Percentiles rank a stretch among this genome's conserved stretches.
phyloP scores from a whole-genome alignment of 1,140 invertebrate species.

The Belonocnema kinseyi region DNA sequence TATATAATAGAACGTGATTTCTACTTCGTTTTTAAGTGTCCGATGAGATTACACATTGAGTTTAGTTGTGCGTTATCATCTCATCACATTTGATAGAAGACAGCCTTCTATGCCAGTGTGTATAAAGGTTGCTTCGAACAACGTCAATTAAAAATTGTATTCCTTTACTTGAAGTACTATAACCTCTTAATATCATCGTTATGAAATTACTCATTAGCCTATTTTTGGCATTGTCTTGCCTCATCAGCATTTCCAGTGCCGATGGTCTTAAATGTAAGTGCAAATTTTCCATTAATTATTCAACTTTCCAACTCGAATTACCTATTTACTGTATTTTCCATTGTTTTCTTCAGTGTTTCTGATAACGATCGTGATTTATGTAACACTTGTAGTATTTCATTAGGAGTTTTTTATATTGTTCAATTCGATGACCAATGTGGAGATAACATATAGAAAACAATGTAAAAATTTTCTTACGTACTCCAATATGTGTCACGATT shows the following conservation, averaged over 20 bases:
- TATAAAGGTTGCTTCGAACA: constrained; percentile 83
- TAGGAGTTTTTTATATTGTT: background rate
- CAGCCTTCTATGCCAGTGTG: constrained; percentile 91
- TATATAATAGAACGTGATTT: constrained; percentile 27
- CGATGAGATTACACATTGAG: constrained; percentile 57
- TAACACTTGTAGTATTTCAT: constrained; percentile 1
- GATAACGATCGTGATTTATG: background rate
- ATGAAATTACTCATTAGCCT: constrained; percentile 57
- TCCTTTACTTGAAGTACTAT: background rate
- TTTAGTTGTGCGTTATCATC: constrained; percentile 59
- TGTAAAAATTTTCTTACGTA: too few species aligned
- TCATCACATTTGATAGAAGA: constrained; percentile 43
- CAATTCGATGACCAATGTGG: constrained; percentile 34
- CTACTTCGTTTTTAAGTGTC: constrained; percentile 55
- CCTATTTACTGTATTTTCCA: constrained; percentile 38
- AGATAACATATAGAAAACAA: background rate
- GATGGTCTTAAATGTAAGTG: constrained; percentile 68
- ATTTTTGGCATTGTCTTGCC: constrained; percentile 47
- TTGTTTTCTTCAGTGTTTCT: constrained; percentile 31
- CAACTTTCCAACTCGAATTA: background rate
- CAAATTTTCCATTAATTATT: constrained; percentile 1
- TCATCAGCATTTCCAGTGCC: constrained; percentile 45
- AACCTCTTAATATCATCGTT: constrained; percentile 25
- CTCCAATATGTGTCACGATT: too few species aligned
- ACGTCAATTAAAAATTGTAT: constrained; percentile 32